Percentiles rank a stretch among this genome's conserved stretches.
Conservation (phyloP, 2,113 vertebrate genomes). For the Montifringilla adamsi region DNA sequence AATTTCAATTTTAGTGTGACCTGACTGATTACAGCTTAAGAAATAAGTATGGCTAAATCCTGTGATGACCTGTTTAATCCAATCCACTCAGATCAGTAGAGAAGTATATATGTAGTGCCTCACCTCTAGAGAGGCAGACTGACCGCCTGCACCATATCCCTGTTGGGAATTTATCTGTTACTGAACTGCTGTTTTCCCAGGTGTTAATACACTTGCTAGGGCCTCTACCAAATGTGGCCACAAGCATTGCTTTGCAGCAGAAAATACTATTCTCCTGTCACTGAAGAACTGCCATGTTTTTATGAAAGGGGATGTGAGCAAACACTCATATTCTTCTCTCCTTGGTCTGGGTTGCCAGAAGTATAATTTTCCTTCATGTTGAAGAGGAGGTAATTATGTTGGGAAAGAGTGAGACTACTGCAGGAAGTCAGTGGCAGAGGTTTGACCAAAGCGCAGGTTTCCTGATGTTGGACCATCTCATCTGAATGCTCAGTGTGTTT, state of each 20-base stretch:
- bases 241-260: neutral
- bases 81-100: neutral
- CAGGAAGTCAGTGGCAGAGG: neutral
- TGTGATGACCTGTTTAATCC: neutral
- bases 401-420: neutral
- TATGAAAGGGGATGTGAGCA: neutral
- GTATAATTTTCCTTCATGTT: neutral
- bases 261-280: neutral
- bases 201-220: neutral
- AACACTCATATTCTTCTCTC: neutral
- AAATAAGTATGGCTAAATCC: slow-evolving; percentile 2
- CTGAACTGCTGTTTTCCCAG: neutral
- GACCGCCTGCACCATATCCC: neutral
- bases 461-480: neutral
- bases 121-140: neutral
- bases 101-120: neutral
- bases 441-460: neutral
- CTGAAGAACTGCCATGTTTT: neutral
- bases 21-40: neutral
- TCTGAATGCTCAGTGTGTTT: neutral
- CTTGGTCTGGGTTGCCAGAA: neutral
- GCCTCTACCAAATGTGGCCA: fast-evolving
- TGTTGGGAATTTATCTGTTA: neutral
- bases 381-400: neutral
- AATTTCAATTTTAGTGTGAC: neutral